Conservation (phyloP, 2,888 invertebrate species). For the Atherix ibis region DNA sequence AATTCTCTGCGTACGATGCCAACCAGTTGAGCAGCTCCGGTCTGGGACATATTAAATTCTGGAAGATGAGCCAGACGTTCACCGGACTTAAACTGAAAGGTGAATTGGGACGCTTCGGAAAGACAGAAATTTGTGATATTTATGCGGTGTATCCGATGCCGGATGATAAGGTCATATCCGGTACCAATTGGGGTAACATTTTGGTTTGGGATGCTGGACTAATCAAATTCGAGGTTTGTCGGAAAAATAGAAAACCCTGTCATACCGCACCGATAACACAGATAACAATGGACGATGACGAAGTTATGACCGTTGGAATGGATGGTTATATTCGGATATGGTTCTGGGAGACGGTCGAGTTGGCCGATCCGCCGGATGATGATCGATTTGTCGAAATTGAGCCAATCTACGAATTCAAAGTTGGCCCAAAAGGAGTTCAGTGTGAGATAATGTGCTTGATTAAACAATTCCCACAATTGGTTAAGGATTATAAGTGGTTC, state of each 20-base stretch:
- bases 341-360: constrained; percentile 85
- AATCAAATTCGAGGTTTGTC: constrained; percentile 68
- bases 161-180: constrained; percentile 77
- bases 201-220: constrained; percentile 81
- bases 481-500: constrained; percentile 42
- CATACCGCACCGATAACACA: constrained; percentile 53
- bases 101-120: constrained; percentile 77
- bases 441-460: constrained; percentile 26
- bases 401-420: constrained; percentile 68
- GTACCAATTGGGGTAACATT: constrained; percentile 83
- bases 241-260: constrained; percentile 53
- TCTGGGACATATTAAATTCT: constrained; percentile 69
- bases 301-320: constrained; percentile 37
- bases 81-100: constrained; percentile 83
- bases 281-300: constrained; percentile 23
- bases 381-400: constrained; percentile 67
- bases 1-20: constrained; percentile 66
- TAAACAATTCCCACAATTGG: constrained; percentile 28
- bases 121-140: constrained; percentile 82
- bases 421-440: constrained; percentile 23
- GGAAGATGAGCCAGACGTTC: constrained; percentile 85
- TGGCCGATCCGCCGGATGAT: constrained; percentile 68
- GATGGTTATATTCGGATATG: constrained; percentile 71
- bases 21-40: constrained; percentile 69
- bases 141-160: constrained; percentile 70